These are phyloP conservation scores for Aythya fuligula DNA, from an alignment of 2,797 vertebrate genomes.

Conservation along the genomic window DNA sequence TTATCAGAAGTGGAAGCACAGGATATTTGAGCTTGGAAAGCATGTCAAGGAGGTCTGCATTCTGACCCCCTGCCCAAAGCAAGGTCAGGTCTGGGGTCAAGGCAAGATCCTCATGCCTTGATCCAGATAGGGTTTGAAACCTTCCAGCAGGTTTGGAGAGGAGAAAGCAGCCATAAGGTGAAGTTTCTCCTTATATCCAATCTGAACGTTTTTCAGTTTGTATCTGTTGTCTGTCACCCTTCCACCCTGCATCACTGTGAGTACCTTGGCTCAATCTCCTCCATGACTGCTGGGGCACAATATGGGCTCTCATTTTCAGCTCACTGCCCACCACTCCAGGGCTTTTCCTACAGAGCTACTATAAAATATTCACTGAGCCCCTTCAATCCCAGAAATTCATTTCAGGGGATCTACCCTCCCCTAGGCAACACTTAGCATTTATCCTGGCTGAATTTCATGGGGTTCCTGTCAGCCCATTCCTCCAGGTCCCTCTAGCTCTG, in stretches of 20 bases:
- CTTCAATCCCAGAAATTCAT: neutral
- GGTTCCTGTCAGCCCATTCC: neutral
- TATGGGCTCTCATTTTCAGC: rapidly evolving
- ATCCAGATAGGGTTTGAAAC: neutral
- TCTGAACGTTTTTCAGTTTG: neutral
- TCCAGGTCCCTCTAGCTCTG: neutral
- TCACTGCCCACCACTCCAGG: rapidly evolving
- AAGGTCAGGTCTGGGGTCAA: neutral
- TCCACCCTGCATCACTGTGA: neutral
- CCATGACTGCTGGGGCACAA: neutral
- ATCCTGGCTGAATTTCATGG: neutral
- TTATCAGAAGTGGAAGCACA: neutral
- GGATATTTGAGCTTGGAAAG: neutral
- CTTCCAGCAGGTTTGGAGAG: neutral
- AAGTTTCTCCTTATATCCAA: neutral
- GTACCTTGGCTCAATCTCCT: neutral
- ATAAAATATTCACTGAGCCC: neutral
- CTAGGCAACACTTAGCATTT: neutral
- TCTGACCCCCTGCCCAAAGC: neutral
- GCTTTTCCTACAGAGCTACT: neutral
- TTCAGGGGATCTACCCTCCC: neutral
- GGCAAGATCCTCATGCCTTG: neutral
- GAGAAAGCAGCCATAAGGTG: neutral
- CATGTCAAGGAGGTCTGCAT: neutral
- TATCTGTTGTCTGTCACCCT: neutral